These are phyloP conservation scores for Coreoperca whiteheadi DNA, from an alignment of 2,113 vertebrate species.

Conservation along the genomic window DNA sequence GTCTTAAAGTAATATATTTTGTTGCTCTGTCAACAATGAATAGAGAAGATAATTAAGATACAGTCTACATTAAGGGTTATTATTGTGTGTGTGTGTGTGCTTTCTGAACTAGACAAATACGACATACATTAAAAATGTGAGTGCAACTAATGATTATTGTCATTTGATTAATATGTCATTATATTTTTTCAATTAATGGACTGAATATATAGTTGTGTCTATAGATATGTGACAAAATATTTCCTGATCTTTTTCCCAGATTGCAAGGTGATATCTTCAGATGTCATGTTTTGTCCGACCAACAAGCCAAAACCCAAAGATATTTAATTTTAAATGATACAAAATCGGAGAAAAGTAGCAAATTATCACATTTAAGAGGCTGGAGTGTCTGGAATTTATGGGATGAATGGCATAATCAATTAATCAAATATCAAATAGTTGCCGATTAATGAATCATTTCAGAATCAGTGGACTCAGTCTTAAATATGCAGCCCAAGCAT, in stretches of 20 bases:
- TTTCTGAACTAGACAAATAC: background rate
- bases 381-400: background rate
- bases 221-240: background rate
- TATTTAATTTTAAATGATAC: background rate
- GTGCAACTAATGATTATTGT: background rate
- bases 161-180: background rate
- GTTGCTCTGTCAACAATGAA: no score
- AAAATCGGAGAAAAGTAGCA: background rate
- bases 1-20: no score
- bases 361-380: background rate
- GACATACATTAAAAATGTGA: background rate
- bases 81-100: background rate
- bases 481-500: background rate
- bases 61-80: no score
- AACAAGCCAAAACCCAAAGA: background rate
- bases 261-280: background rate
- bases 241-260: background rate
- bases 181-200: background rate
- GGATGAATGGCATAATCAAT: background rate
- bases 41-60: no score
- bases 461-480: background rate
- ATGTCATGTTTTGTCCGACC: background rate
- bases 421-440: background rate
- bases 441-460: background rate
- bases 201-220: background rate